A percentile compares a stretch with the other conserved stretches of the same genome.
These are phyloP conservation scores for Tupaia tana DNA, from an alignment of 2,113 vertebrate species.

Conservation along the genomic window DNA sequence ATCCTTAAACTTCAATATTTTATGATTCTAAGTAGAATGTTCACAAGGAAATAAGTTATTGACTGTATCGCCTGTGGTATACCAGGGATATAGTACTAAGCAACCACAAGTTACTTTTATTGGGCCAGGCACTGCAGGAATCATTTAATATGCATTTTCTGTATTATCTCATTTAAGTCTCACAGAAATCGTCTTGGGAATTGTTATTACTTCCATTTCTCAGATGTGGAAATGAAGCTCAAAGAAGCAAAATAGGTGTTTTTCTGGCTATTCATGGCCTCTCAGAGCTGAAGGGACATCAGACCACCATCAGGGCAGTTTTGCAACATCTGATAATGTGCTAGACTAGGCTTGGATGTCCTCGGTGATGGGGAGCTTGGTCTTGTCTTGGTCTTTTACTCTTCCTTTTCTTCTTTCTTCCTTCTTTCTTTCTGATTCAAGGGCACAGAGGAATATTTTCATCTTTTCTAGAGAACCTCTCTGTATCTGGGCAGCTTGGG, in stretches of 20 bases:
- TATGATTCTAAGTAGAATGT: constrained; percentile 6
- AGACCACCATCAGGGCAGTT: neutral
- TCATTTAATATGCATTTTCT: neutral
- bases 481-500: neutral
- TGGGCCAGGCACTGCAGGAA: neutral
- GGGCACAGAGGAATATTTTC: too few species aligned
- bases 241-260: neutral
- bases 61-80: neutral
- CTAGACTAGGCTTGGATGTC: neutral
- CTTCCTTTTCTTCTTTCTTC: too few species aligned
- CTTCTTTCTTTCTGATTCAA: too few species aligned
- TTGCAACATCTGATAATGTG: neutral
- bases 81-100: neutral
- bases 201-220: neutral
- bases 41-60: neutral
- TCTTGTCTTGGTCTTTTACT: too few species aligned
- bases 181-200: neutral
- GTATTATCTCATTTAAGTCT: neutral
- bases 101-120: neutral
- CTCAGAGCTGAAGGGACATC: neutral
- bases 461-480: too few species aligned
- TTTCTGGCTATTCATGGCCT: neutral
- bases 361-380: neutral
- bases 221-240: neutral
- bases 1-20: neutral